phyloP scores from a whole-genome alignment of 2,113 vertebrate species.

The Camarhynchus parvulus region DNA sequence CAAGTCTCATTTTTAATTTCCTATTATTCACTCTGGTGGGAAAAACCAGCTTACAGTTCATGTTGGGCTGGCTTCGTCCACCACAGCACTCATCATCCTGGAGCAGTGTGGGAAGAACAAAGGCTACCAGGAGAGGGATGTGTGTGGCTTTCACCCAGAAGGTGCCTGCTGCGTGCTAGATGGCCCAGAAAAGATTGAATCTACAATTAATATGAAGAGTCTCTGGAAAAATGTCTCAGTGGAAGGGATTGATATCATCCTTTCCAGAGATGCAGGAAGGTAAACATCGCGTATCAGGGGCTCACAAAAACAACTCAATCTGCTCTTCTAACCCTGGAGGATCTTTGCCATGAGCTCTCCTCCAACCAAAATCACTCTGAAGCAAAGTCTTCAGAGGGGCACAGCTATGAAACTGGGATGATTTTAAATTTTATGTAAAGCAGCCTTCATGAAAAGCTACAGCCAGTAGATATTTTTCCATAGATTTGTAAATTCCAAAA shows the following conservation, averaged over 20 bases:
- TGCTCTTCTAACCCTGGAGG: not conserved
- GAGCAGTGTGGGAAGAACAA: conserved; percentile 86
- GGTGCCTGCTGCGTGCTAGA: conserved; percentile 75
- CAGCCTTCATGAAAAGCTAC: not conserved
- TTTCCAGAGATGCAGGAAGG: conserved; percentile 87
- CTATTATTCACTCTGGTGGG: conserved; percentile 9
- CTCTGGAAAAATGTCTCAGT: conserved; percentile 68
- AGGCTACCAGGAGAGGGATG: conserved; percentile 80
- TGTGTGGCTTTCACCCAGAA: conserved; percentile 76
- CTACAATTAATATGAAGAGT: conserved; percentile 77
- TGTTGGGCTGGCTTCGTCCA: conserved; percentile 75
- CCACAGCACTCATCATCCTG: conserved; percentile 75
- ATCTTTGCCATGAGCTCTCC: not conserved
- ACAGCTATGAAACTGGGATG: not conserved
- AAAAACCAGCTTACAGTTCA: conserved; percentile 79
- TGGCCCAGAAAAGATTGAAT: conserved; percentile 81
- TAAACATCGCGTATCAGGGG: not conserved
- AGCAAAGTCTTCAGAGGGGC: not conserved
- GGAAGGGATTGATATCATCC: conserved; percentile 70
- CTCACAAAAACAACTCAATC: not conserved
- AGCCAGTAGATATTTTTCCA: conserved; percentile 11
- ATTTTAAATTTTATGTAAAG: not conserved
- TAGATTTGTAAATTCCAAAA: conserved; percentile 26
- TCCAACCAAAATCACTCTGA: not conserved
- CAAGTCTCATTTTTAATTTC: conserved; percentile 3